Base-by-base conservation (phyloP, 2,888 invertebrate species). In the Rutpela maculata region DNA sequence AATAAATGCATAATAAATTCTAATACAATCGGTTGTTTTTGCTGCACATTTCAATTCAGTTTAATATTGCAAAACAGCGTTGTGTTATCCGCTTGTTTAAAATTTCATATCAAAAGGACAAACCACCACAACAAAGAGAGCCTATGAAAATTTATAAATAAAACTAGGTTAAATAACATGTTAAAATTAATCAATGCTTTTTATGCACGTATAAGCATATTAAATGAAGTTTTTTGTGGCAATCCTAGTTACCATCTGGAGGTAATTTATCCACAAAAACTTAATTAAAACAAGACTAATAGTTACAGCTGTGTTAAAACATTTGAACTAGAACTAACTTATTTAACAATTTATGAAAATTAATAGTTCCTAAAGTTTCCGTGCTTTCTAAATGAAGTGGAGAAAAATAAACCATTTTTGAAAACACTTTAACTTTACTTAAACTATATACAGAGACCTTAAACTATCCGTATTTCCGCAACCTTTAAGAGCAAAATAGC, bases 181-280 rank as follows among this genome's bases (percentile, higher is more conserved):
- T 35, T 22, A 18, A 38, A 65, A 65, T 65, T 65, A 65, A 65
- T 65, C 43, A 65, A 1, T 65, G n/a, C 38, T 65, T 65, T 65
- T 65, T 65, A 10, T 19, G 43, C 18, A 38, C 43, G 43, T 65
- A 65, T 19, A 43, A 17, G 65, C 26, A 65, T 65, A 43, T 17
- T 65, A 43, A 65, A 43, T 65, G 43, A 65, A 65, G 38, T 65
- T 65, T 63, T 65, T 65, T 65, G 65, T 19, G 65, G 17, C 38
- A 19, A 65, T 43, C 15, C 65, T 65, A 65, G 38, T 65, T 65
- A 65, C 65, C 65, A 10, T 35, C 18, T 18, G 65, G 65, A 43
- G 78, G 73, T 82, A 76, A 79, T 71, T 76, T 71, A 70, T 71
- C 15, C 56, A 26, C 31, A 71, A 76, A 71, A 76, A 65, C 57